Percentiles rank a stretch among this genome's conserved stretches.
These are phyloP conservation scores for Cassiopea andromeda DNA, from an alignment of 30 jellyfish, hydroid and myxozoan species.

Conservation along the genomic window DNA sequence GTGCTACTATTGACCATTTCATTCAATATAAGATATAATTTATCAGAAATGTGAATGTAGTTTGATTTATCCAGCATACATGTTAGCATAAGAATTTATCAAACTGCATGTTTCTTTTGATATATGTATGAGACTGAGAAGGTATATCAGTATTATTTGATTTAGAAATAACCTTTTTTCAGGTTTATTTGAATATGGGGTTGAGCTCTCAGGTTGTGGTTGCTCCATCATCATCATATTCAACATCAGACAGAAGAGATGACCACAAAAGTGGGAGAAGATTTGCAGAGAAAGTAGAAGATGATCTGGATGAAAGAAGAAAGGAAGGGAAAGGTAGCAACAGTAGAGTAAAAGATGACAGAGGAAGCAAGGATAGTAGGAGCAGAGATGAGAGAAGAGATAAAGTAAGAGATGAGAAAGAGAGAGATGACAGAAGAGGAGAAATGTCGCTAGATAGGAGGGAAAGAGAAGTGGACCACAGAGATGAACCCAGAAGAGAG, in stretches of 20 bases:
- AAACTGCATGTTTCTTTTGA: too few relatives aligned
- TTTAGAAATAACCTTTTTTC: neutral
- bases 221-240: conserved; percentile 27
- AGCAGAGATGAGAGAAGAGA: neutral
- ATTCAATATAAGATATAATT: too few relatives aligned
- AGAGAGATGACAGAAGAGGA: conserved; percentile 65
- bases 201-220: conserved; percentile 63
- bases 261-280: conserved; percentile 48
- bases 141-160: neutral
- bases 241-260: conserved; percentile 58
- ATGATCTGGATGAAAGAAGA: neutral
- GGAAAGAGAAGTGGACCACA: conserved; percentile 9
- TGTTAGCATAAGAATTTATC: too few relatives aligned
- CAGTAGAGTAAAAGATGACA: conserved; percentile 23
- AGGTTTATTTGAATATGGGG: conserved; percentile 17
- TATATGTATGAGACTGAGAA: too few relatives aligned
- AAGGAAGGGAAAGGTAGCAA: conserved; percentile 11
- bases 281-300: conserved; percentile 17
- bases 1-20: too few relatives aligned
- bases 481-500: conserved; percentile 21
- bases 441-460: conserved; percentile 2
- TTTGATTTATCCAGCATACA: too few relatives aligned
- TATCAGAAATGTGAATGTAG: too few relatives aligned
- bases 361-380: neutral
- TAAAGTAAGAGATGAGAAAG: conserved; percentile 16